Conservation (phyloP, 2,888 invertebrate species). For the Hedychridium roseum region DNA sequence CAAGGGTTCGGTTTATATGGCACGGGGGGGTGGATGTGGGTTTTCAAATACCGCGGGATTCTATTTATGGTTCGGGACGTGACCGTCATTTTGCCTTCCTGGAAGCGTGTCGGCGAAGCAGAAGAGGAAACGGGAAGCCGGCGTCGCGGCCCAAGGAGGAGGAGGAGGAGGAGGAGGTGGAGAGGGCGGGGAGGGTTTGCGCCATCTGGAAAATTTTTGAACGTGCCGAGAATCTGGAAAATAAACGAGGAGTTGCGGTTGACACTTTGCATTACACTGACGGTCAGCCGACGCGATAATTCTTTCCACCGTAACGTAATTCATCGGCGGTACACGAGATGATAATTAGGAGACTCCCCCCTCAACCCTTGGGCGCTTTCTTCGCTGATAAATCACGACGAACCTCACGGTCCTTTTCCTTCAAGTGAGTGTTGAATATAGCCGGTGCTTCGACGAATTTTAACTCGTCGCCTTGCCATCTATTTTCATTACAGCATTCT, state of each 20-base stretch:
- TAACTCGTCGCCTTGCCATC: too few species aligned
- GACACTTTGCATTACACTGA: slow-evolving; percentile 2
- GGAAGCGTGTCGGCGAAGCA: slow-evolving; percentile 11
- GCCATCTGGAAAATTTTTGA: slow-evolving; percentile 21
- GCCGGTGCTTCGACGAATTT: too few species aligned
- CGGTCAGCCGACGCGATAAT: slow-evolving; percentile 19
- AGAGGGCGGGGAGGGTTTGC: neutral
- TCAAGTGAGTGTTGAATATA: slow-evolving; percentile 4
- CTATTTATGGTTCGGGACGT: slow-evolving; percentile 31
- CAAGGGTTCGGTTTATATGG: too few species aligned
- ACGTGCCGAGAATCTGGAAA: slow-evolving; percentile 12
- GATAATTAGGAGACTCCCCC: slow-evolving; percentile 24
- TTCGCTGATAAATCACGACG: slow-evolving; percentile 21
- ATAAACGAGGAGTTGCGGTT: slow-evolving; percentile 18
- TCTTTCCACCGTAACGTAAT: slow-evolving; percentile 22
- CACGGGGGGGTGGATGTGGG: slow-evolving; percentile 31
- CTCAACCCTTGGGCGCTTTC: slow-evolving; percentile 7
- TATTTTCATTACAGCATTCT: too few species aligned
- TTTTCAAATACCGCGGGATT: slow-evolving; percentile 36
- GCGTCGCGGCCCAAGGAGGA: too few species aligned
- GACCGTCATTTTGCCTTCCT: slow-evolving; percentile 22
- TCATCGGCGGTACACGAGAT: slow-evolving; percentile 19
- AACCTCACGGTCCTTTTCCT: slow-evolving; percentile 5
- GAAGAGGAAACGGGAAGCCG: slow-evolving; percentile 7
- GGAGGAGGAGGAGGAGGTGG: neutral